phyloP scores from a whole-genome alignment of 2,113 vertebrate genomes.

The Fulmarus glacialis region DNA sequence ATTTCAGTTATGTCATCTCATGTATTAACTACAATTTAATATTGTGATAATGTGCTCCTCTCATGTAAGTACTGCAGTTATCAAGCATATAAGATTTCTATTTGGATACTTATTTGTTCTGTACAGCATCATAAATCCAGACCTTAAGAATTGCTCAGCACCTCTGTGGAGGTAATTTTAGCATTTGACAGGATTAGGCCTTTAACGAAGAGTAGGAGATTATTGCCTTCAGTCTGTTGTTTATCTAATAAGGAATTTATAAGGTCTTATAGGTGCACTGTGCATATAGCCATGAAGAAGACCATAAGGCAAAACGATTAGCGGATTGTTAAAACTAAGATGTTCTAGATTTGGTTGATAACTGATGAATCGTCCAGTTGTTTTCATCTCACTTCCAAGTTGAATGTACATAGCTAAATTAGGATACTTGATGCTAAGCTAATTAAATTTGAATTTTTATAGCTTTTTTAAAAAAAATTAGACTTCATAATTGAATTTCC shows the following conservation, averaged over 20 bases:
- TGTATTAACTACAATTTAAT: background rate
- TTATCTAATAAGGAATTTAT: background rate
- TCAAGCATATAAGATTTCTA: background rate
- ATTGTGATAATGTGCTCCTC: background rate
- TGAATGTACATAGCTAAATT: background rate
- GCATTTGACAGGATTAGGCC: background rate
- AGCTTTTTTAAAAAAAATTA: background rate
- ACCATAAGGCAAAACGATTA: background rate
- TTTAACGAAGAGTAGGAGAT: background rate
- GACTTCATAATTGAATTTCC: background rate
- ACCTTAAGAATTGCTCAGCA: background rate
- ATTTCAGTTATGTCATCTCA: background rate
- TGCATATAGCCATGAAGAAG: background rate
- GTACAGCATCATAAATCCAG: background rate
- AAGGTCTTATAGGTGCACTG: background rate
- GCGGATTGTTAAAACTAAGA: background rate
- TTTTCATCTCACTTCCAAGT: background rate
- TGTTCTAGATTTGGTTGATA: background rate
- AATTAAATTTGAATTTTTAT: background rate
- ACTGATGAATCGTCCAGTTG: background rate
- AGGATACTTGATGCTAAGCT: background rate
- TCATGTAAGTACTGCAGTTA: background rate
- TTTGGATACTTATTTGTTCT: background rate
- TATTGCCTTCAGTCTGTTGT: background rate
- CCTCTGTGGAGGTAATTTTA: background rate